Evolutionary conservation across 2,113 vertebrate genomes (phyloP), one percentile per base, ranked within the genome.

Genomic region (Mungos mungo): DNA sequence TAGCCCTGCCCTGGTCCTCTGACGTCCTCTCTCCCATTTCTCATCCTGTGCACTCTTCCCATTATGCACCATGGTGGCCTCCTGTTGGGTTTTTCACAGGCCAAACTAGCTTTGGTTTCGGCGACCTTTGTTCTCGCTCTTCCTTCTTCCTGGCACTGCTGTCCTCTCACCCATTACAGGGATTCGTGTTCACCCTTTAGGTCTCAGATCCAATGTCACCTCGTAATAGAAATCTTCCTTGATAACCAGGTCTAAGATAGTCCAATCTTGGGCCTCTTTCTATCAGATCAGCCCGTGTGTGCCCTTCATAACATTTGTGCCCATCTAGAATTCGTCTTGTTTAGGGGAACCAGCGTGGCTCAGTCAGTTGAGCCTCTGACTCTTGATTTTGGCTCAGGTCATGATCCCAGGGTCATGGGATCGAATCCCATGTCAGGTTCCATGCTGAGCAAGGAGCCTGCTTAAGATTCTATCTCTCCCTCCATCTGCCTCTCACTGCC

Each of bases 21-120:
- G 15, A 18, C 41, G 63, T 95, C 38, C 68, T 33, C 41, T 57
- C 68, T 63, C 18, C 10, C 35, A 21, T 4, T 7, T 41, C 9
- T 77, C 12, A 3, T 27, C 12, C 19, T 2, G 6, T 0, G 0
- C 2, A 5, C 13, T n/a, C 18, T 23, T 11, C 23, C 18, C 0
- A 1, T 31, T 14, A 57, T 9, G 1, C 31, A 10, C 10, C 3
- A 13, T 0, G 0, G 5, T 0, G 5, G 71, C 18, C 29, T 41
- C 63, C 47, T 7, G 4, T 25, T 16, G 63, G 4, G 66, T 45
- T 27, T 52, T 38, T 21, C 2, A n/a, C 19, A 35, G 66, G 13
- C 50, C 35, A 13, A 2, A 15, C 41, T 86, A 10, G 52, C 31
- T 68, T 3, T 29, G 57, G 16, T 41, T 23, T 54, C 23, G 29